Evolutionary conservation across 2,888 invertebrate genomes (phyloP), one percentile per base, ranked within the genome.

Genomic region (Ctenicera cuprea): DNA sequence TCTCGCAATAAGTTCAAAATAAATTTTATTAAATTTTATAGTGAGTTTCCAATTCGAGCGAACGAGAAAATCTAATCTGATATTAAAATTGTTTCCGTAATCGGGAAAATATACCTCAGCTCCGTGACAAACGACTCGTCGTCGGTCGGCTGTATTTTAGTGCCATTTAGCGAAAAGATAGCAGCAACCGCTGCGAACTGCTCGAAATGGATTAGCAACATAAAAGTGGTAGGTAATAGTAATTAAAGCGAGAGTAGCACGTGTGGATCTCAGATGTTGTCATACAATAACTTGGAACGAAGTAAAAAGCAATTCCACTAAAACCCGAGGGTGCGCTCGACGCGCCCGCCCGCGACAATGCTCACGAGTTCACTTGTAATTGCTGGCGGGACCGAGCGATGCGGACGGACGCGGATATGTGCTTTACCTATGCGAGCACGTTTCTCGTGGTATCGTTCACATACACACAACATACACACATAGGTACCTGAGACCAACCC

Each of bases 281-380:
- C 83, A 81, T 82, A 83, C 82, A 82, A 83, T 82, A 83, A 82
- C 82, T 81, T 77, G 80, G 78, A 78, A 78, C 75, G 79, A 78
- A 80, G 81, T 81, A 82, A 82, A 84, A 85, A 85, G 83, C 84
- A 85, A 85, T 85, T 83, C 81, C 82, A 81, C 83, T 85, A 85
- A 85, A 85, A 85, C 80, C 80, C 78, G 72, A 75, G 79, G 80
- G 81, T 80, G 80, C 79, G 76, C 78, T 66, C 76, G 76, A 76
- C 74, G 74, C 74, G 73, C 73, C 77, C 77, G 76, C 75, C 77
- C 74, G 79, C 78, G 79, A 81, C 80, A 81, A 80, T 82, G 80
- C 81, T 79, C 78, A 76, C 79, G 81, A 80, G 78, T 83, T 83
- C 80, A 79, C 79, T 83, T 82, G 80, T 84, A 85, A 85, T 85